A percentile compares a stretch with the other conserved stretches of the same genome.
Evolutionary conservation across 1,140 invertebrate species (phyloP).

Genomic region (Zaprionus tsacasi): DNA sequence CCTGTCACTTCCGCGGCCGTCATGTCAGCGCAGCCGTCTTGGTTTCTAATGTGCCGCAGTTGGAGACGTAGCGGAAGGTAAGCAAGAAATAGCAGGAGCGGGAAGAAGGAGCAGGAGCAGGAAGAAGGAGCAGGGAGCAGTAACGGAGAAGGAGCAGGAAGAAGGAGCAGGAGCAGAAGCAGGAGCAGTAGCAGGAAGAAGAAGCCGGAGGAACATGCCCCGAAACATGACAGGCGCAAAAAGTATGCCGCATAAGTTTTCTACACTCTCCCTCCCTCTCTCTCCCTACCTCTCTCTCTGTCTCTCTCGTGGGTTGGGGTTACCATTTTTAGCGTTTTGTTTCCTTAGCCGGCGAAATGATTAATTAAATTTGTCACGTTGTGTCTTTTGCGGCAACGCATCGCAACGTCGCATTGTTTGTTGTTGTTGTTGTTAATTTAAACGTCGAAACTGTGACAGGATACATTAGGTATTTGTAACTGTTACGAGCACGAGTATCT

Average conservation of each 20-base stretch:
- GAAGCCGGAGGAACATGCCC: conserved; percentile 27
- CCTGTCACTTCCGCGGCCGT: conserved; percentile 45
- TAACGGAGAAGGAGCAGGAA: background rate
- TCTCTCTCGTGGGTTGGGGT: too few species aligned
- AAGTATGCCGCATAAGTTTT: conserved; percentile 1
- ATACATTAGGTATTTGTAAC: conserved; percentile 66
- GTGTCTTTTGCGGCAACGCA: conserved; percentile 33
- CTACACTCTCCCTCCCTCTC: too few species aligned
- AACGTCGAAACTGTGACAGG: conserved; percentile 74
- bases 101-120: background rate
- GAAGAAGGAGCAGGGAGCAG: conserved; percentile 4
- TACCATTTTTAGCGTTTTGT: conserved; percentile 64
- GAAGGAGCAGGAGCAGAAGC: background rate
- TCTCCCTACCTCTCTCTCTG: too few species aligned
- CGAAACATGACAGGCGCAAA: conserved; percentile 14
- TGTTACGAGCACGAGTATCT: background rate
- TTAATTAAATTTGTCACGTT: conserved; percentile 82
- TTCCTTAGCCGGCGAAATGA: conserved; percentile 63
- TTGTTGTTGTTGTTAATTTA: conserved; percentile 73
- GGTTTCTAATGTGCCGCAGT: conserved; percentile 30
- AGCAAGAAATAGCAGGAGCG: background rate
- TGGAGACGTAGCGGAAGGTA: background rate
- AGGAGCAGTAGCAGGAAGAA: background rate
- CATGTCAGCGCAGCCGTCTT: conserved; percentile 72
- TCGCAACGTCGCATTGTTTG: conserved; percentile 7